A percentile compares a stretch with the other conserved stretches of the same genome.
Conservation (phyloP, 2,797 vertebrate species). For the Hoplostethus atlanticus region DNA sequence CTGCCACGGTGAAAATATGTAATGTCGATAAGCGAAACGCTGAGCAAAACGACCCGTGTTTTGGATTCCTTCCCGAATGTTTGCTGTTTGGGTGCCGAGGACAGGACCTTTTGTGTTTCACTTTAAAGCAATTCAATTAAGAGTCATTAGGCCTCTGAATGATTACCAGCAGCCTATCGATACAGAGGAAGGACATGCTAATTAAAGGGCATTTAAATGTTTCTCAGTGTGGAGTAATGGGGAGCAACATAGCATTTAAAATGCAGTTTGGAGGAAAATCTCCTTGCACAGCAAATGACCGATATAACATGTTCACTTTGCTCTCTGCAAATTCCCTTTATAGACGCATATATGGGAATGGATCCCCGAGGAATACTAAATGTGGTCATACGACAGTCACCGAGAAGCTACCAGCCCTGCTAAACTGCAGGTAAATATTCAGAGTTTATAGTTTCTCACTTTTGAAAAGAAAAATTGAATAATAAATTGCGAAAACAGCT, state of each 20-base stretch:
- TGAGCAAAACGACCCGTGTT: constrained; percentile 63
- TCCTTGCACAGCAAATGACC: constrained; percentile 84
- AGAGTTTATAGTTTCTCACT: constrained; percentile 75
- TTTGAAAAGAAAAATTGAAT: constrained; percentile 49
- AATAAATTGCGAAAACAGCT: constrained; percentile 77
- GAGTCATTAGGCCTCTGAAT: constrained; percentile 86
- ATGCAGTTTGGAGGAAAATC: constrained; percentile 84
- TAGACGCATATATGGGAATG: constrained; percentile 82
- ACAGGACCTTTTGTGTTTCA: constrained; percentile 79
- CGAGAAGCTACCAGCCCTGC: constrained; percentile 61
- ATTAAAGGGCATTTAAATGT: constrained; percentile 89
- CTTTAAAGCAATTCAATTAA: constrained; percentile 88
- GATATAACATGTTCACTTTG: constrained; percentile 84
- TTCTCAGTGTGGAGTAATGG: constrained; percentile 82
- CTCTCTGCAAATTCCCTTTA: constrained; percentile 86
- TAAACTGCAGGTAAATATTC: constrained; percentile 83
- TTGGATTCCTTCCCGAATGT: constrained; percentile 73
- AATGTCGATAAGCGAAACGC: constrained; percentile 67
- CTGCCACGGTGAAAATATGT: constrained; percentile 66
- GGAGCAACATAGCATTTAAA: constrained; percentile 87
- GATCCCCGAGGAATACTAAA: constrained; percentile 85
- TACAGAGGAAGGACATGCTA: constrained; percentile 85
- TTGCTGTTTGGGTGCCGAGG: constrained; percentile 78
- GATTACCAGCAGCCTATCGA: constrained; percentile 86
- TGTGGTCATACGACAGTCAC: constrained; percentile 78